Conservation (phyloP, 2,113 vertebrate species). For the Malaclemys terrapin region DNA sequence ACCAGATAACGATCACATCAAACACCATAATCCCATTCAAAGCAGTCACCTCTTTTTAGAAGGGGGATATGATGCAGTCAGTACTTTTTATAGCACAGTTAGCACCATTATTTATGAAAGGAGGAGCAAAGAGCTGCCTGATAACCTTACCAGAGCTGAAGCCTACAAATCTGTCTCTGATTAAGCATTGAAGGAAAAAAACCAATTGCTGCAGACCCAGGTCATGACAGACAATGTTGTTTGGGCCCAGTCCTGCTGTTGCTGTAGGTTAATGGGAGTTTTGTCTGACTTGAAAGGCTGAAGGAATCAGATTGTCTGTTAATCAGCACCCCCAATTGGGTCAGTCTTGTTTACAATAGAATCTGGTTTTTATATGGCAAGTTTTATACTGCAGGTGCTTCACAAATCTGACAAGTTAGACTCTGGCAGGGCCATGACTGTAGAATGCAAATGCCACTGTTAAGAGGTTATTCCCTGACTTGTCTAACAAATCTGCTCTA, state of each 20-base stretch:
- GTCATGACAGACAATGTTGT: background rate
- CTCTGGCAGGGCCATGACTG: rapidly evolving
- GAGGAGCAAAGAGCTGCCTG: background rate
- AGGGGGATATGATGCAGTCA: background rate
- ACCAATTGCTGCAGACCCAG: background rate
- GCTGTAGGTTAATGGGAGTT: background rate
- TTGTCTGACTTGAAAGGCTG: background rate
- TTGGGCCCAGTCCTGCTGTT: background rate
- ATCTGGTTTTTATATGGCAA: no score
- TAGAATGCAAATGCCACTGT: background rate
- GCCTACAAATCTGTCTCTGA: conserved; percentile 7
- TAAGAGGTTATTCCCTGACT: rapidly evolving
- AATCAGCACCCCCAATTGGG: background rate
- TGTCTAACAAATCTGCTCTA: background rate
- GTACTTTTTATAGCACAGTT: conserved; percentile 18
- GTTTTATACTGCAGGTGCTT: background rate
- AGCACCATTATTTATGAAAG: background rate
- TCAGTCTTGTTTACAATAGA: background rate
- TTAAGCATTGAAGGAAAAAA: conserved; percentile 24
- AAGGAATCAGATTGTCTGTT: background rate
- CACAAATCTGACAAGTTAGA: background rate
- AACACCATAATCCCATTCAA: conserved; percentile 55
- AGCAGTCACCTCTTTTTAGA: conserved; percentile 36
- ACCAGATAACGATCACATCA: conserved; percentile 53
- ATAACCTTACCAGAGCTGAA: background rate